A percentile compares a stretch with the other conserved stretches of the same genome.
phyloP scores from a whole-genome alignment of 2,797 vertebrate species.

The Eleutherodactylus coqui region DNA sequence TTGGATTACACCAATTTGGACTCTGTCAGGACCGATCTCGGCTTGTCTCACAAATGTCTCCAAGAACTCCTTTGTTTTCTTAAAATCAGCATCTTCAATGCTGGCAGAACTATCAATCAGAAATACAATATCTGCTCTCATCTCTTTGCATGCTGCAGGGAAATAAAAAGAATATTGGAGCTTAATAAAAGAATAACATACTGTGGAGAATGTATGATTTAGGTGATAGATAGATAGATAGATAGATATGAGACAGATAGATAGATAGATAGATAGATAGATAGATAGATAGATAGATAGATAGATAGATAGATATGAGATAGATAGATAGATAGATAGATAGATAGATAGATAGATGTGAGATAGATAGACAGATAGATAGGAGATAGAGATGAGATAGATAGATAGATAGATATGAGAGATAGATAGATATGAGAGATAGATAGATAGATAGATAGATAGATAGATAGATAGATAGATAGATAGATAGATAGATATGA shows the following conservation, averaged over 20 bases:
- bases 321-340: too few relatives aligned
- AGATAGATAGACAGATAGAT: too few relatives aligned
- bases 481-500: too few relatives aligned
- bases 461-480: too few relatives aligned
- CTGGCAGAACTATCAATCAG: conserved; percentile 81
- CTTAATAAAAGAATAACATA: background rate
- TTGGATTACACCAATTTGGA: conserved; percentile 82
- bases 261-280: too few relatives aligned
- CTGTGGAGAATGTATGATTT: background rate
- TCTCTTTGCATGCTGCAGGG: conserved; percentile 77
- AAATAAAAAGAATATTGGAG: background rate
- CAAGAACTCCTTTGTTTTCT: conserved; percentile 79
- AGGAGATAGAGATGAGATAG: too few relatives aligned
- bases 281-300: too few relatives aligned
- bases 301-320: too few relatives aligned
- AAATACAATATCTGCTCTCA: conserved; percentile 79
- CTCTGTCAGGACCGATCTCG: conserved; percentile 71
- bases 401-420: too few relatives aligned
- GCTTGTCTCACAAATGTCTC: conserved; percentile 74
- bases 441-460: too few relatives aligned
- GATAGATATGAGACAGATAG: background rate
- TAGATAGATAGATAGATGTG: too few relatives aligned
- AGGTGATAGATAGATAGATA: background rate
- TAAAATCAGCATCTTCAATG: conserved; percentile 72
- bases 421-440: too few relatives aligned